Percentiles rank a stretch among this genome's conserved stretches.
These are phyloP conservation scores for Dryoscopus gambensis DNA, from an alignment of 2,113 vertebrate genomes.

Conservation along the genomic window DNA sequence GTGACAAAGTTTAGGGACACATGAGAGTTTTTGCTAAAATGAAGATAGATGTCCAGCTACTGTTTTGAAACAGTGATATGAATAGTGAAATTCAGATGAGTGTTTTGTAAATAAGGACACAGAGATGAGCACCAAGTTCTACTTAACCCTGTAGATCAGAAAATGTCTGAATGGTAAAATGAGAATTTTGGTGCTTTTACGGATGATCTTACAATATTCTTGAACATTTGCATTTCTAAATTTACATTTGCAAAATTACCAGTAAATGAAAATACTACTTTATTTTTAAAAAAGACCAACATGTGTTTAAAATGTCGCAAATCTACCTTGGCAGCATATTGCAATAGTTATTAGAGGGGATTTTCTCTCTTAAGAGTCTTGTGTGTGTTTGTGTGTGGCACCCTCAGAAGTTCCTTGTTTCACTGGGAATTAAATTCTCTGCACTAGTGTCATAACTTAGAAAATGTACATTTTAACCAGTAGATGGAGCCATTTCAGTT, in stretches of 20 bases:
- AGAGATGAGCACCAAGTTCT: neutral
- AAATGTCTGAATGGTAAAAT: neutral
- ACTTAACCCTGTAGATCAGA: neutral
- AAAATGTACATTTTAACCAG: neutral
- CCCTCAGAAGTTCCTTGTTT: neutral
- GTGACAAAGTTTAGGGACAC: neutral
- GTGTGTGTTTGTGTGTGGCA: neutral
- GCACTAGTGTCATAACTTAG: neutral
- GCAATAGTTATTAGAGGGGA: neutral
- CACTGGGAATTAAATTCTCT: neutral
- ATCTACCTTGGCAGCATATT: neutral
- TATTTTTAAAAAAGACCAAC: neutral
- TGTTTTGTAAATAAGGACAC: neutral
- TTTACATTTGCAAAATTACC: neutral
- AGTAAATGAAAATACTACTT: neutral
- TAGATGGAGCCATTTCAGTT: slow-evolving; percentile 30
- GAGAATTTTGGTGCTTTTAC: neutral
- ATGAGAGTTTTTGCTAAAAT: neutral
- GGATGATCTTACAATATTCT: neutral
- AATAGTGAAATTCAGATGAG: neutral
- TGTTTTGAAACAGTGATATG: neutral
- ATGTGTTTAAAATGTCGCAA: neutral
- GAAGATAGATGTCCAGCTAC: neutral
- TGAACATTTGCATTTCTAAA: neutral
- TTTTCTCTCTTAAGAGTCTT: neutral